Percentiles rank a stretch among this genome's conserved stretches.
These are phyloP conservation scores for Steinernema feltiae DNA, from an alignment of 1,140 invertebrate genomes.

Conservation along the genomic window DNA sequence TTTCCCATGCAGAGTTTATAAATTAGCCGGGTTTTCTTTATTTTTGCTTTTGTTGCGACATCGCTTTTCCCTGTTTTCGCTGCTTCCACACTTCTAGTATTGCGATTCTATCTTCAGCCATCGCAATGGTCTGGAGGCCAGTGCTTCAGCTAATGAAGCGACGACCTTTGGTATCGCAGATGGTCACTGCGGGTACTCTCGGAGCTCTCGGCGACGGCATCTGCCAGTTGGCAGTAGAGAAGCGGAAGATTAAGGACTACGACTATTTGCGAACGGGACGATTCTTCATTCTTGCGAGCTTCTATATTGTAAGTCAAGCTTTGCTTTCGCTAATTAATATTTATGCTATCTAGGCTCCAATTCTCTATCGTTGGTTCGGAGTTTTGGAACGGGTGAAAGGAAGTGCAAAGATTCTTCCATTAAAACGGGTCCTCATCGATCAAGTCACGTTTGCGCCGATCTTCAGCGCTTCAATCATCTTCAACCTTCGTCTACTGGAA, in stretches of 20 bases:
- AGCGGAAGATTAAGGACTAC: constrained; percentile 16
- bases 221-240: constrained; percentile 24
- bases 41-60: too few species aligned
- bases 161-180: constrained; percentile 28
- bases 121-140: constrained; percentile 19
- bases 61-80: too few species aligned
- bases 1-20: background rate
- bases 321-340: background rate
- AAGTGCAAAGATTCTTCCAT: background rate
- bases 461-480: constrained; percentile 30
- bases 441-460: constrained; percentile 22
- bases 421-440: constrained; percentile 18
- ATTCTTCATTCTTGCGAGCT: constrained; percentile 31
- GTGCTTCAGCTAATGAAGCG: constrained; percentile 26
- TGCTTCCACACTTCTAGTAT: constrained; percentile 8
- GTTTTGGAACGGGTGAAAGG: constrained; percentile 17
- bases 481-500: constrained; percentile 32
- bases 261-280: constrained; percentile 21
- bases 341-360: constrained; percentile 12
- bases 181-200: constrained; percentile 25
- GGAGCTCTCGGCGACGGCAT: constrained; percentile 26
- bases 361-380: constrained; percentile 15
- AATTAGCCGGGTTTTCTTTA: too few species aligned
- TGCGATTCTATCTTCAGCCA: background rate
- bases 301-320: constrained; percentile 22